Percentiles rank a stretch among this genome's conserved stretches.
phyloP scores from a whole-genome alignment of 2,888 invertebrate species.

The Trichopoda pennipes region DNA sequence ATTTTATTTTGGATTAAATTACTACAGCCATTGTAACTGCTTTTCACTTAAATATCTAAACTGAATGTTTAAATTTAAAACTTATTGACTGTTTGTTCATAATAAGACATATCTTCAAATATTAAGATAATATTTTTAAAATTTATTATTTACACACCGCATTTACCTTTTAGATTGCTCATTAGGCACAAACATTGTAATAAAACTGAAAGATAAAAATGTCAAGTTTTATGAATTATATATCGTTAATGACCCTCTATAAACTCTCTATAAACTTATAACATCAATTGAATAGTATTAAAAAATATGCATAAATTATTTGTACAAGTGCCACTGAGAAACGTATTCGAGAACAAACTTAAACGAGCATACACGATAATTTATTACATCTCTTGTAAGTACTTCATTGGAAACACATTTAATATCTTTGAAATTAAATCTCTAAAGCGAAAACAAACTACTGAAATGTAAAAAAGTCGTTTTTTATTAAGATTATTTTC shows the following conservation, averaged over 20 bases:
- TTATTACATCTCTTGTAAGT: conserved; percentile 52
- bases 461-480: conserved; percentile 19
- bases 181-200: conserved; percentile 29
- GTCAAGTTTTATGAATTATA: conserved; percentile 56
- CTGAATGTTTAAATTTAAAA: conserved; percentile 8
- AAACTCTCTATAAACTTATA: conserved; percentile 1
- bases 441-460: conserved; percentile 28
- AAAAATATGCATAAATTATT: conserved; percentile 52
- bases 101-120: conserved; percentile 17
- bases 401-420: conserved; percentile 58
- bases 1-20: neutral
- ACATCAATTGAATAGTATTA: conserved; percentile 20
- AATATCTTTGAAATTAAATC: conserved; percentile 65
- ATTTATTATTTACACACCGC: conserved; percentile 6
- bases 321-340: conserved; percentile 16
- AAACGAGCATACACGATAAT: conserved; percentile 46
- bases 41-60: neutral
- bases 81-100: conserved; percentile 15
- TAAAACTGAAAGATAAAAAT: conserved; percentile 48
- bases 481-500: conserved; percentile 12
- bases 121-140: conserved; percentile 1
- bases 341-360: conserved; percentile 27
- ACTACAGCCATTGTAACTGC: neutral
- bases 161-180: conserved; percentile 30
- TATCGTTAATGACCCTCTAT: conserved; percentile 44